Conservation (phyloP, 2,113 vertebrate genomes). For the Coregonus clupeaformis region DNA sequence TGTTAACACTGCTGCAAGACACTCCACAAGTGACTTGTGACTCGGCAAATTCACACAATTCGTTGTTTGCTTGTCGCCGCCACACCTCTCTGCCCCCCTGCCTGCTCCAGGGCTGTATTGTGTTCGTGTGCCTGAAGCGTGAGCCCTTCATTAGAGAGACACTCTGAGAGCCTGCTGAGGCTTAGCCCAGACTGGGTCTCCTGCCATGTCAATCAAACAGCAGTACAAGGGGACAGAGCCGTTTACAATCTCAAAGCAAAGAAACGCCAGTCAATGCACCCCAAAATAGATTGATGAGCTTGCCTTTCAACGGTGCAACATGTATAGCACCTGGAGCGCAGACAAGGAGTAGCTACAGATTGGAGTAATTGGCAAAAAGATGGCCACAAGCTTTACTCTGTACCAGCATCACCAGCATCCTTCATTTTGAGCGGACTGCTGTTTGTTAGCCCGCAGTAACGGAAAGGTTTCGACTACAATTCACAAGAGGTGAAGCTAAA, state of each 20-base stretch:
- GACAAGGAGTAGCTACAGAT: background rate
- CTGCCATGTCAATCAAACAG: constrained; percentile 38
- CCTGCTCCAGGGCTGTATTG: constrained; percentile 23
- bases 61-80: constrained; percentile 26
- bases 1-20: constrained; percentile 6
- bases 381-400: background rate
- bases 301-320: background rate
- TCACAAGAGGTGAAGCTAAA: background rate
- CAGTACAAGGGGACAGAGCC: constrained; percentile 13
- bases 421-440: background rate
- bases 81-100: constrained; percentile 9
- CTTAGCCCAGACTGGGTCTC: constrained; percentile 22
- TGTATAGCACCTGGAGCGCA: background rate
- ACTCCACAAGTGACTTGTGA: constrained; percentile 9
- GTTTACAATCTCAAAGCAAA: constrained; percentile 31
- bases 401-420: background rate
- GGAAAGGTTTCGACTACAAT: background rate
- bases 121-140: constrained; percentile 28
- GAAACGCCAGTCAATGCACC: constrained; percentile 46
- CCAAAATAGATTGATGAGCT: constrained; percentile 47
- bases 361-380: background rate
- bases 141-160: constrained; percentile 39
- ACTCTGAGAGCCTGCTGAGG: constrained; percentile 13
- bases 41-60: constrained; percentile 21
- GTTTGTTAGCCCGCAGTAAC: background rate